These are phyloP conservation scores for Drepanosiphum platanoidis DNA, from an alignment of 2,888 invertebrate genomes.

Conservation along the genomic window DNA sequence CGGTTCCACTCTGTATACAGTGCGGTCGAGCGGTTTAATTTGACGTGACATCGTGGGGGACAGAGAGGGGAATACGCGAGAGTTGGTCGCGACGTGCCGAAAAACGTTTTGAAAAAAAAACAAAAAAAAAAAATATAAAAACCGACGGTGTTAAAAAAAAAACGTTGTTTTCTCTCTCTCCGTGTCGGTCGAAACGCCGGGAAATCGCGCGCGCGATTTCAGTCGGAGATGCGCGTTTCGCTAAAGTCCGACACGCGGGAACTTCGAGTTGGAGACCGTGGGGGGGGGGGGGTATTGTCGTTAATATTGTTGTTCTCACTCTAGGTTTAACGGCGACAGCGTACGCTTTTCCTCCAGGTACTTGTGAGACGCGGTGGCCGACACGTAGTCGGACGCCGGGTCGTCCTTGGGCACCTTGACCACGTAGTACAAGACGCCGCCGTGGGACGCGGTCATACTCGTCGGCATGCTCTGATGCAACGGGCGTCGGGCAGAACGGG, in stretches of 20 bases:
- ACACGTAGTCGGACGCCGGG: slow-evolving; percentile 21
- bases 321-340: slow-evolving; percentile 56
- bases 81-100: not conserved
- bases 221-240: no score
- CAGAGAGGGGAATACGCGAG: not conserved
- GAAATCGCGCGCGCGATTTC: no score
- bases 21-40: slow-evolving; percentile 51
- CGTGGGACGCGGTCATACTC: slow-evolving; percentile 68
- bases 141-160: no score
- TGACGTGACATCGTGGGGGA: not conserved
- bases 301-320: slow-evolving; percentile 43
- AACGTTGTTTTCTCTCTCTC: not conserved
- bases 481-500: no score
- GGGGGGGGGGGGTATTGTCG: no score
- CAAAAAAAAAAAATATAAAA: no score
- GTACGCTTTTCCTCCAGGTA: slow-evolving; percentile 59
- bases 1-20: slow-evolving; percentile 24
- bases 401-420: slow-evolving; percentile 73
- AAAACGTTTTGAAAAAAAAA: no score
- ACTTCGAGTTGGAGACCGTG: no score
- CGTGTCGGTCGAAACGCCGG: not conserved
- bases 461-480: slow-evolving; percentile 60
- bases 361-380: slow-evolving; percentile 57
- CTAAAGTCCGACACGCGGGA: no score
- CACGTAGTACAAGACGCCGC: slow-evolving; percentile 77